Evolutionary conservation across 2,113 vertebrate genomes (phyloP).

Genomic region (Rissa tridactyla): DNA sequence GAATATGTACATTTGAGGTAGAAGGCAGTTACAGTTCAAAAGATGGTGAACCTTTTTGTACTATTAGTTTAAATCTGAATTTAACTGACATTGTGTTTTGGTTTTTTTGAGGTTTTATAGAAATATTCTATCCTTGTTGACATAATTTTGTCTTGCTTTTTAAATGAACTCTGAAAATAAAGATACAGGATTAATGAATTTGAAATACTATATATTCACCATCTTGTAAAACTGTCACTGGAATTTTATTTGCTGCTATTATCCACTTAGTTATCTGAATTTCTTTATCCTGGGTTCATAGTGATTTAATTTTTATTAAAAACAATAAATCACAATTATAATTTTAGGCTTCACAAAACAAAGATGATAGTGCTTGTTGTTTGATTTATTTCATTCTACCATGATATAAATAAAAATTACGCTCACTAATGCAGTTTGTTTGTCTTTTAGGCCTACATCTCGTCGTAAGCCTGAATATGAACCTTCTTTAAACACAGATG

Average conservation of each 20-base stretch:
- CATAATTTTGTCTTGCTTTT: neutral
- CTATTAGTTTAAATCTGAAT: neutral
- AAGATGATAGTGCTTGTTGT: neutral
- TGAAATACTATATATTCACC: neutral
- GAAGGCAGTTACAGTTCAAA: neutral
- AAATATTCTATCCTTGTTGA: neutral
- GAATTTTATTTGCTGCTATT: neutral
- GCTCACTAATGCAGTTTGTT: neutral
- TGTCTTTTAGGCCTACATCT: conserved; percentile 71
- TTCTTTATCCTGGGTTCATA: neutral
- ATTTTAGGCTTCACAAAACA: neutral
- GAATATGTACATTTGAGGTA: neutral
- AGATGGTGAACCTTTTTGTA: neutral
- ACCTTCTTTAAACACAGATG: conserved; percentile 66
- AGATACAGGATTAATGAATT: neutral
- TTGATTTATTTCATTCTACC: neutral
- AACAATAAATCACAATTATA: neutral
- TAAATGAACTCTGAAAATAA: neutral
- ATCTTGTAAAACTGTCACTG: neutral
- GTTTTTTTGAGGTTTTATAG: neutral
- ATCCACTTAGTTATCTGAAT: neutral
- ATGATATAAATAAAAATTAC: neutral
- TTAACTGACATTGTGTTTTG: neutral
- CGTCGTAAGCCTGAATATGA: conserved; percentile 82
- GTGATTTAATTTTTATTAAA: neutral